A percentile compares a stretch with the other conserved stretches of the same genome.
Conservation (phyloP, 2,797 vertebrate species). For the Takifugu rubripes region DNA sequence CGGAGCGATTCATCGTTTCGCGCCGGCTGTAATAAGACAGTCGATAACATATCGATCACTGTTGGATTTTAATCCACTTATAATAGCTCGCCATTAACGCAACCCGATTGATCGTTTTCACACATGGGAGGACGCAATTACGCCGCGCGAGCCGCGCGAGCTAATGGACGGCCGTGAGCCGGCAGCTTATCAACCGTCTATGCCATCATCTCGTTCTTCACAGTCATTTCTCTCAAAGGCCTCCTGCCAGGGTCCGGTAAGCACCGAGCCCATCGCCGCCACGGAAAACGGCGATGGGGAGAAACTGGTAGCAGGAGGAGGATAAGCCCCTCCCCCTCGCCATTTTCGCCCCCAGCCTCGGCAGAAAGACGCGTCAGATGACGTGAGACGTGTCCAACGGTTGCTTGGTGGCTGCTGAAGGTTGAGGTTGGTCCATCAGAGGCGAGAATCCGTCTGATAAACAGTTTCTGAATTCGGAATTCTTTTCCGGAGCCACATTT, state of each 20-base stretch:
- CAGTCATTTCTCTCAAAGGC: constrained; percentile 68
- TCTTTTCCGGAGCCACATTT: not conserved
- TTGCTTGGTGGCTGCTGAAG: not conserved
- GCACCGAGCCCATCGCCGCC: constrained; percentile 32
- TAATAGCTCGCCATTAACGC: constrained; percentile 68
- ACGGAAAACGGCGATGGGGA: constrained; percentile 26
- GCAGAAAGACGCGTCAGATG: too few species aligned
- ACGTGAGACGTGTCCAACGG: not conserved
- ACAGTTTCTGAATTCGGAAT: too few species aligned
- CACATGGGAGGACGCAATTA: constrained; percentile 69
- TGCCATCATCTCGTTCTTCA: constrained; percentile 69
- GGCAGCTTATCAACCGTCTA: constrained; percentile 35
- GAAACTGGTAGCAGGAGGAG: not conserved
- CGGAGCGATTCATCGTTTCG: constrained; percentile 54
- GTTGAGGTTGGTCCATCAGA: constrained; percentile 4
- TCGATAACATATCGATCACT: constrained; percentile 68
- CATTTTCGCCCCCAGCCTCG: not conserved
- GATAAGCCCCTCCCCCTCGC: too few species aligned
- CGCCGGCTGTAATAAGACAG: constrained; percentile 53
- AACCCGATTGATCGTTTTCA: constrained; percentile 68
- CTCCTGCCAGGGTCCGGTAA: constrained; percentile 53
- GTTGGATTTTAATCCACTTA: constrained; percentile 65
- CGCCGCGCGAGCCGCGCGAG: constrained; percentile 15
- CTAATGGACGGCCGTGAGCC: constrained; percentile 3
- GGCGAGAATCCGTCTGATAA: not conserved